phyloP scores from a whole-genome alignment of 2,113 vertebrate genomes.

The Anarrhichthys ocellatus region DNA sequence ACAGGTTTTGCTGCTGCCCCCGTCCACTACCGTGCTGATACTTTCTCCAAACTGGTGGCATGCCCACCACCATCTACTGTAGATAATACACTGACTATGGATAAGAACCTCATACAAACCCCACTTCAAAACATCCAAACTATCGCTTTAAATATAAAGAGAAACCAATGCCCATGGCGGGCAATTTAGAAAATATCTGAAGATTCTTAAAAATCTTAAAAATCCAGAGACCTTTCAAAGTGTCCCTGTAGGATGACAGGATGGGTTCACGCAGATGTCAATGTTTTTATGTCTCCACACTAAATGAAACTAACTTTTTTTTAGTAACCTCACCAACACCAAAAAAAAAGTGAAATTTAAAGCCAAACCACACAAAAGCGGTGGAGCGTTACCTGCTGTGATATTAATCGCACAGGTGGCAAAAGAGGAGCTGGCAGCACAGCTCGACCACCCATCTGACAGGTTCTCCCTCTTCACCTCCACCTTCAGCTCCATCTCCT shows the following conservation, averaged over 20 bases:
- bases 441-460: slow-evolving; percentile 37
- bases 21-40: too few relatives aligned
- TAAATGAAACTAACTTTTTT: too few relatives aligned
- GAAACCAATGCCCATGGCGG: background rate
- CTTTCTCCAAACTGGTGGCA: too few relatives aligned
- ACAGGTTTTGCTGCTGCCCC: too few relatives aligned
- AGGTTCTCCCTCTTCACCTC: slow-evolving; percentile 71
- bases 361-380: background rate
- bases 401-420: background rate
- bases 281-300: background rate
- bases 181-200: background rate
- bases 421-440: background rate
- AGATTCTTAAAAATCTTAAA: background rate
- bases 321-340: too few relatives aligned
- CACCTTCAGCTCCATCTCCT: slow-evolving; percentile 51
- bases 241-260: background rate
- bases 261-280: background rate
- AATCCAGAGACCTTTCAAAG: background rate
- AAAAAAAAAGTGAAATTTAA: background rate
- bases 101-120: background rate
- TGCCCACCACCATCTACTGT: background rate
- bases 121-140: background rate
- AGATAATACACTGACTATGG: background rate
- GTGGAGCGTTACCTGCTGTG: slow-evolving; percentile 43
- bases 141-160: background rate